phyloP scores from a whole-genome alignment of 2,888 invertebrate species.

The Philereme transversata region DNA sequence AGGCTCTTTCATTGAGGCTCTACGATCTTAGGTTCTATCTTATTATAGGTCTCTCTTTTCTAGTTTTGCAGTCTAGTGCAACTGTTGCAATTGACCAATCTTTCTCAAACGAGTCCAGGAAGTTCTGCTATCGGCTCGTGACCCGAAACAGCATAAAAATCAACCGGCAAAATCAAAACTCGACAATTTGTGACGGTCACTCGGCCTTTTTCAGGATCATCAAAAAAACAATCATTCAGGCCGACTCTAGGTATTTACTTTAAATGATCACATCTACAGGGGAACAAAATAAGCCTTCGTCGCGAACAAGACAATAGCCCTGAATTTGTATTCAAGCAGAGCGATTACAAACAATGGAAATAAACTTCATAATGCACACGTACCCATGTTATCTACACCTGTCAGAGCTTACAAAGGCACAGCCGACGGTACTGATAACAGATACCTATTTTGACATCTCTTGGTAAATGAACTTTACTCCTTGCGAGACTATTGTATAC shows the following conservation, averaged over 20 bases:
- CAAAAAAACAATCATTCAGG: too few species aligned
- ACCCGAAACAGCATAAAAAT: too few species aligned
- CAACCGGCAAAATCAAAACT: too few species aligned
- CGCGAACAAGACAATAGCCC: conserved; percentile 26
- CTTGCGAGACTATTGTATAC: neutral
- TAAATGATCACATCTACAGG: conserved; percentile 1
- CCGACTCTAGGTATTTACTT: neutral
- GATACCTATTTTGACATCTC: conserved; percentile 19
- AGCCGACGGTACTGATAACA: conserved; percentile 12
- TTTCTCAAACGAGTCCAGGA: too few species aligned
- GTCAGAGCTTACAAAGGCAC: conserved; percentile 26
- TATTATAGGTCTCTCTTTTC: too few species aligned
- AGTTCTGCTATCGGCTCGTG: too few species aligned
- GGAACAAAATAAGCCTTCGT: conserved; percentile 11
- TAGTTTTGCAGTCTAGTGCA: too few species aligned
- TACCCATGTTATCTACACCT: conserved; percentile 26
- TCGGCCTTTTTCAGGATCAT: too few species aligned
- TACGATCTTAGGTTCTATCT: too few species aligned
- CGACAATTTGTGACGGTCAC: too few species aligned
- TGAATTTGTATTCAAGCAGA: conserved; percentile 34
- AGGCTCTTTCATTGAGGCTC: too few species aligned
- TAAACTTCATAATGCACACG: conserved; percentile 30
- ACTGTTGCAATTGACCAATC: too few species aligned
- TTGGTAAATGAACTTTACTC: conserved; percentile 17
- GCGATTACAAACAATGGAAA: conserved; percentile 32